These are phyloP conservation scores for Abrostola triplasia DNA, from an alignment of 2,888 invertebrate genomes.

Conservation along the genomic window DNA sequence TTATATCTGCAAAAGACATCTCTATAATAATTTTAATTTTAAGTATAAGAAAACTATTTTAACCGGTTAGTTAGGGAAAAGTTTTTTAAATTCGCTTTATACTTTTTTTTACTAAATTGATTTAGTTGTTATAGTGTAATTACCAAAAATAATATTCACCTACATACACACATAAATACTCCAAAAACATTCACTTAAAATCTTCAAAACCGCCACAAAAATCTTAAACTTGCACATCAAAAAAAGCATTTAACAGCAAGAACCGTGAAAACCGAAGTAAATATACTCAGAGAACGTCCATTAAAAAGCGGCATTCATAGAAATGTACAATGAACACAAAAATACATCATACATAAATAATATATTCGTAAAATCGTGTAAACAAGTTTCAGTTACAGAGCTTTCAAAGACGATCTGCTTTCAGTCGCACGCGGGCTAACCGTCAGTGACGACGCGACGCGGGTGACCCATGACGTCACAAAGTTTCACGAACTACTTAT, in stretches of 20 bases:
- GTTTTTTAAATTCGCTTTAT: no score
- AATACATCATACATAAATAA: slow-evolving; percentile 52
- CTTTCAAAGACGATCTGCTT: slow-evolving; percentile 28
- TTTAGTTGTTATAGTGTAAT: no score
- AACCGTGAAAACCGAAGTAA: background rate
- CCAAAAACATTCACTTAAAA: background rate
- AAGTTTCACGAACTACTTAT: slow-evolving; percentile 40
- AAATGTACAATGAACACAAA: slow-evolving; percentile 36
- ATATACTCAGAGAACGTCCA: background rate
- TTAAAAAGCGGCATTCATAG: slow-evolving; percentile 19
- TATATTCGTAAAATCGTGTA: slow-evolving; percentile 46
- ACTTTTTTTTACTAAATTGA: no score
- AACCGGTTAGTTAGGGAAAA: no score
- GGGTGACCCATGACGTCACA: slow-evolving; percentile 7
- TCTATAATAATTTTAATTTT: no score
- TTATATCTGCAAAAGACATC: no score
- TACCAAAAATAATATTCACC: no score
- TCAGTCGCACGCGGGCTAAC: slow-evolving; percentile 39
- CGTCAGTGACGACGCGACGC: slow-evolving; percentile 36
- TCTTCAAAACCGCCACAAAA: background rate
- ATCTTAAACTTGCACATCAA: background rate
- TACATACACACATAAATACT: background rate
- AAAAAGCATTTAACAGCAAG: slow-evolving; percentile 2
- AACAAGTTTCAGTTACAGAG: slow-evolving; percentile 47
- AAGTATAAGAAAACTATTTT: no score